phyloP scores from a whole-genome alignment of 2,113 vertebrate genomes.

The Mustela nigripes region DNA sequence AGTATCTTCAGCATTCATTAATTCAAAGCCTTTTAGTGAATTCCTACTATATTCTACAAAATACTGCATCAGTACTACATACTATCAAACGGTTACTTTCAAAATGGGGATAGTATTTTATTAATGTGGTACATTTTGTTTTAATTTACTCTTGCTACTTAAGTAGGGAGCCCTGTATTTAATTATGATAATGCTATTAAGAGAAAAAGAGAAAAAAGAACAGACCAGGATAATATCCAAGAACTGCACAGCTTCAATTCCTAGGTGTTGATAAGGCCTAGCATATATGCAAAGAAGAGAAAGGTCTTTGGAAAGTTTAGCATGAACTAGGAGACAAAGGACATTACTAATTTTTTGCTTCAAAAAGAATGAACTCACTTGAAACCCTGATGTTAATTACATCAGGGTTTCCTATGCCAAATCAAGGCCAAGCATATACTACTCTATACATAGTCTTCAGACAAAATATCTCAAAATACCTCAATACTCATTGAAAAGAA shows the following conservation, averaged over 20 bases:
- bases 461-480: not conserved
- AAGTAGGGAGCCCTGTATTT: not conserved
- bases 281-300: not conserved
- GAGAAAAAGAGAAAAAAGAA: not conserved
- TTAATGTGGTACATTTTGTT: not conserved
- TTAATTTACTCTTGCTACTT: not conserved
- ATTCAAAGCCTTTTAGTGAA: not conserved
- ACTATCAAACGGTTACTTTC: not conserved
- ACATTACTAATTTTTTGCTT: not conserved
- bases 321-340: not conserved
- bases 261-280: not conserved
- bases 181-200: not conserved
- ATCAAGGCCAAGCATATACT: not conserved
- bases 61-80: not conserved
- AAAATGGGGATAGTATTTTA: not conserved
- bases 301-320: not conserved
- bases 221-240: slow-evolving; percentile 3
- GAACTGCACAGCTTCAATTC: not conserved
- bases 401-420: not conserved
- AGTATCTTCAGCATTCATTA: not conserved
- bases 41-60: not conserved
- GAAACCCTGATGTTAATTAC: not conserved
- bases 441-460: not conserved
- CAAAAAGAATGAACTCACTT: not conserved
- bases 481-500: not conserved